A percentile compares a stretch with the other conserved stretches of the same genome.
These are phyloP conservation scores for Leptinotarsa texana DNA, from an alignment of 1,140 invertebrate genomes.

Conservation along the genomic window DNA sequence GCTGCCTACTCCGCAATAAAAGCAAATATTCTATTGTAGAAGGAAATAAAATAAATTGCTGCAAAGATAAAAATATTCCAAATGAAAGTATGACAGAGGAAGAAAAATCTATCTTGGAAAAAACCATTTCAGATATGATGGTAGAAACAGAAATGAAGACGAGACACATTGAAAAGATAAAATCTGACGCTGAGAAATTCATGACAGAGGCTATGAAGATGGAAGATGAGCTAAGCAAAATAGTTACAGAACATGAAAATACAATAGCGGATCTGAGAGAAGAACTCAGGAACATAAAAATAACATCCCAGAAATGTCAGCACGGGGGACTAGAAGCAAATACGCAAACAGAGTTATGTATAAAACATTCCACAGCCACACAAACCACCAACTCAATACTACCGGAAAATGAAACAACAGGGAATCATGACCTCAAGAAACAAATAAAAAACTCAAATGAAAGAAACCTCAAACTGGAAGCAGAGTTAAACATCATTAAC, in stretches of 20 bases:
- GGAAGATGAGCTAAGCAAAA: not conserved
- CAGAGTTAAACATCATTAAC: too few species aligned
- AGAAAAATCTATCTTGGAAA: slow-evolving; percentile 5
- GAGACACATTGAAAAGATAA: slow-evolving; percentile 2
- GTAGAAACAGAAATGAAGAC: not conserved
- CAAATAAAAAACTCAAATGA: too few species aligned
- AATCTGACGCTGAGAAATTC: not conserved
- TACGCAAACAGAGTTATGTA: not conserved
- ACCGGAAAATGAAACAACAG: too few species aligned
- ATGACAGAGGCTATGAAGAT: not conserved
- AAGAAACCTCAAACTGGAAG: too few species aligned
- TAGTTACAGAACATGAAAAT: not conserved
- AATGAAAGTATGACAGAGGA: not conserved
- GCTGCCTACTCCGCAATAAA: slow-evolving; percentile 3
- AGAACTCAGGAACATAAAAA: not conserved
- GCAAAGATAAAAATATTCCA: not conserved
- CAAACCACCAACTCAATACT: too few species aligned
- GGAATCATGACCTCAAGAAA: too few species aligned
- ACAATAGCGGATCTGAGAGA: not conserved
- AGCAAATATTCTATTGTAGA: not conserved
- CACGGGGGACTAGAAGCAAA: not conserved
- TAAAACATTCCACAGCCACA: too few species aligned
- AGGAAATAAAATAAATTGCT: slow-evolving; percentile 3
- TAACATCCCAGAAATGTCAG: not conserved
- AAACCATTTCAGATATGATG: slow-evolving; percentile 5